These are phyloP conservation scores for Sander vitreus DNA, from an alignment of 2,113 vertebrate genomes.

Conservation along the genomic window DNA sequence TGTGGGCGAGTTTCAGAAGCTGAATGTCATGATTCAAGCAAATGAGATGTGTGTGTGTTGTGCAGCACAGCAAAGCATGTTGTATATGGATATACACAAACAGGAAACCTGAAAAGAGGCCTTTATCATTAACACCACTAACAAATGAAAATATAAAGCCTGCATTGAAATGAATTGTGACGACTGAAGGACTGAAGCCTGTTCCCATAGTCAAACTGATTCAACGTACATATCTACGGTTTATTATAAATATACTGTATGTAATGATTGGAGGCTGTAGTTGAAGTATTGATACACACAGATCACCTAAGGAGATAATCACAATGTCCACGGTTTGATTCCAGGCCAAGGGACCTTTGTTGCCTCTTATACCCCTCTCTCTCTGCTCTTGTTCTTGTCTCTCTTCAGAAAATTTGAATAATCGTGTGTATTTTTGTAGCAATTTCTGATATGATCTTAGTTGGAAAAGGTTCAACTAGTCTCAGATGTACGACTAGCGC, in stretches of 20 bases:
- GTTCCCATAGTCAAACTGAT: conserved; percentile 4
- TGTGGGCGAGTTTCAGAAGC: conserved; percentile 51
- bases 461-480: conserved; percentile 15
- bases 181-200: background rate
- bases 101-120: conserved; percentile 12
- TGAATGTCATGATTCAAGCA: conserved; percentile 52
- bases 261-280: background rate
- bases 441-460: conserved; percentile 3
- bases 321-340: background rate
- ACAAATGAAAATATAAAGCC: conserved; percentile 27
- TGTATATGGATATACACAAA: conserved; percentile 22
- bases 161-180: background rate
- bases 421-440: background rate
- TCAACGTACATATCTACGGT: background rate
- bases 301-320: background rate
- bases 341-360: background rate
- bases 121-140: background rate
- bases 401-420: background rate
- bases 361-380: background rate
- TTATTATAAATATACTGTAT: background rate
- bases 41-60: conserved; percentile 34
- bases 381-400: background rate
- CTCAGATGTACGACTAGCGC: background rate
- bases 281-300: background rate
- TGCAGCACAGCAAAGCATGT: conserved; percentile 16